phyloP scores from a whole-genome alignment of 2,888 invertebrate species.

The Phania funesta region DNA sequence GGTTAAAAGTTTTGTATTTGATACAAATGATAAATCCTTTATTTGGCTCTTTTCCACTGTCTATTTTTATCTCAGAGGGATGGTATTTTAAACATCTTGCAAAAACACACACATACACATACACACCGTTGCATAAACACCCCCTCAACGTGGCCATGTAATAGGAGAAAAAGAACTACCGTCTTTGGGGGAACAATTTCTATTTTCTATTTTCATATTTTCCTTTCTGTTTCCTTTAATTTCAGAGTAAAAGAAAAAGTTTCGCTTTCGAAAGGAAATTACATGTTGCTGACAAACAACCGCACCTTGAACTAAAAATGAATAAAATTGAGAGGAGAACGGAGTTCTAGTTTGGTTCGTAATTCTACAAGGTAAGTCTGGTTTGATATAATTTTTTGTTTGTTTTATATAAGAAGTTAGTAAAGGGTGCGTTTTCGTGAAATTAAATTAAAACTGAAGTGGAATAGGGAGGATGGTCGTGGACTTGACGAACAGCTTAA shows the following conservation, averaged over 20 bases:
- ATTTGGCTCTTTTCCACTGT: constrained; percentile 29
- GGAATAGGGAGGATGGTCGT: too few relatives aligned
- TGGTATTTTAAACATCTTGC: constrained; percentile 34
- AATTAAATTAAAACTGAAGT: too few relatives aligned
- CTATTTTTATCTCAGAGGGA: constrained; percentile 42
- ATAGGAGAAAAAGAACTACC: neutral
- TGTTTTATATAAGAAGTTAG: too few relatives aligned
- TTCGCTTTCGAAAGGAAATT: neutral
- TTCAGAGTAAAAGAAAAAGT: neutral
- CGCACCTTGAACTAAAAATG: neutral
- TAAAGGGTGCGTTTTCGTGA: too few relatives aligned
- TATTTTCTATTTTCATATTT: neutral
- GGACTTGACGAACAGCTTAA: too few relatives aligned
- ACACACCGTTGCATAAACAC: neutral
- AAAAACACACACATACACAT: neutral
- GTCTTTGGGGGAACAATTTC: constrained; percentile 20
- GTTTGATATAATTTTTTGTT: too few relatives aligned
- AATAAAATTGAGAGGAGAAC: neutral
- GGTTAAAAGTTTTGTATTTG: constrained; percentile 22
- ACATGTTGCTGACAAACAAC: neutral
- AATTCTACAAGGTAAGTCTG: too few relatives aligned
- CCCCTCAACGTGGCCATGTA: neutral
- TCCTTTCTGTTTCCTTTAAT: neutral
- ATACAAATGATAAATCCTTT: constrained; percentile 14
- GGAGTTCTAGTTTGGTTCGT: too few relatives aligned